Evolutionary conservation across 2,888 invertebrate genomes (phyloP), one percentile per base, ranked within the genome.

Genomic region (Nymphalis c-album): DNA sequence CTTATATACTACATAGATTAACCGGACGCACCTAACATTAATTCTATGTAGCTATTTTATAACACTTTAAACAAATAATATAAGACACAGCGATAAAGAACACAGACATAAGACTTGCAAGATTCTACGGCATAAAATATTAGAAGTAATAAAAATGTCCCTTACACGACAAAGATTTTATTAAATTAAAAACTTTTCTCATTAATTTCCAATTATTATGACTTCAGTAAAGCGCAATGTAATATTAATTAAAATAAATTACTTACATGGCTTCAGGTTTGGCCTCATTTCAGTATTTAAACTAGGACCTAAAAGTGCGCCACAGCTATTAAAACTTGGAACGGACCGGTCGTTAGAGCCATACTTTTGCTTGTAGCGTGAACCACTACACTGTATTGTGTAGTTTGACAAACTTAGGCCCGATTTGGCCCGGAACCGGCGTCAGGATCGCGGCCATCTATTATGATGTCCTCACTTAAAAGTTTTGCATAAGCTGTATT

Each of bases 251-350:
- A 63, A 62, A 66, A 63, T 59, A 68, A 71, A 69, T 75, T 71
- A 68, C 72, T 69, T 74, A 71, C 72, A 74, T 71, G 70, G 70
- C 72, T 73, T 73, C 69, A 65, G 64, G 68, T 75, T 74, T 80
- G 81, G 83, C 84, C 82, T 78, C 81, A 76, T 85, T 86, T 74
- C 77, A 71, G 76, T 76, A 78, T 82, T 80, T 82, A 84, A 84
- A 73, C 84, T 81, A 78, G 83, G 76, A 83, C 79, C 82, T 85
- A 85, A 86, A 88, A 86, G 83, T 84, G 81, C 76, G 80, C 80
- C 77, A 72, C 75, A 76, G 79, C 86, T 85, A 86, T 88, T 87
- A 86, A 87, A 87, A 88, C 84, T 88, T 86, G 78, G 79, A 79
- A 75, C 83, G 80, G 80, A 80, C 80, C 81, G 79, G 82, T 86